phyloP scores from a whole-genome alignment of 2,113 vertebrate species.

The Riparia riparia region DNA sequence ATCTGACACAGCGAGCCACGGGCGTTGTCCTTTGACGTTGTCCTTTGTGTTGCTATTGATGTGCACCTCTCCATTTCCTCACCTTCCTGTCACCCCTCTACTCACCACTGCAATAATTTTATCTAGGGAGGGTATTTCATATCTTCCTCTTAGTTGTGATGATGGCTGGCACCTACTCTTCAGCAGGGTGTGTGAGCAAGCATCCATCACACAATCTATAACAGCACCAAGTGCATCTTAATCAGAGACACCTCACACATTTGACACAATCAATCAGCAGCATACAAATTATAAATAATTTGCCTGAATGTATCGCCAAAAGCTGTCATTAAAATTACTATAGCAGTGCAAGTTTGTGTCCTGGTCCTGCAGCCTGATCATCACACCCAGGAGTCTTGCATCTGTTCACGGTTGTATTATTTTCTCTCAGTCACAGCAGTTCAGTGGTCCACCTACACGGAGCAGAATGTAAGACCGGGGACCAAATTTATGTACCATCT shows the following conservation, averaged over 20 bases:
- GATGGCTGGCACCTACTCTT: background rate
- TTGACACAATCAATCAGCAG: background rate
- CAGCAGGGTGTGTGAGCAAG: background rate
- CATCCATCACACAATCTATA: background rate
- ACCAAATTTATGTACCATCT: constrained; percentile 61
- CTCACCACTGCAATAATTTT: background rate
- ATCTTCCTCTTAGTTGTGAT: background rate
- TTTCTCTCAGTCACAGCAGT: constrained; percentile 31
- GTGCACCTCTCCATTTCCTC: background rate
- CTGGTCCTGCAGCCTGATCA: background rate
- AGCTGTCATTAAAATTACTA: background rate
- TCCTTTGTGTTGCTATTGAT: background rate
- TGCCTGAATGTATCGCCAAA: background rate
- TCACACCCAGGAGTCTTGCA: background rate
- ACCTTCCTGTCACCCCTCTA: background rate
- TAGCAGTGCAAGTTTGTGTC: background rate
- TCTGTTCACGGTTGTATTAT: background rate
- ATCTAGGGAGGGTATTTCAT: background rate
- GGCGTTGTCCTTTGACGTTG: background rate
- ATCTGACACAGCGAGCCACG: background rate
- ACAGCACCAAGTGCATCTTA: background rate
- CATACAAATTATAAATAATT: background rate
- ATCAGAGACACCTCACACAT: background rate
- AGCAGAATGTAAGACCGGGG: constrained; percentile 49
- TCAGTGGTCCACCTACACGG: constrained; percentile 49